A percentile compares a stretch with the other conserved stretches of the same genome.
Conservation (phyloP, 1,140 invertebrate genomes). For the Anastrepha obliqua region DNA sequence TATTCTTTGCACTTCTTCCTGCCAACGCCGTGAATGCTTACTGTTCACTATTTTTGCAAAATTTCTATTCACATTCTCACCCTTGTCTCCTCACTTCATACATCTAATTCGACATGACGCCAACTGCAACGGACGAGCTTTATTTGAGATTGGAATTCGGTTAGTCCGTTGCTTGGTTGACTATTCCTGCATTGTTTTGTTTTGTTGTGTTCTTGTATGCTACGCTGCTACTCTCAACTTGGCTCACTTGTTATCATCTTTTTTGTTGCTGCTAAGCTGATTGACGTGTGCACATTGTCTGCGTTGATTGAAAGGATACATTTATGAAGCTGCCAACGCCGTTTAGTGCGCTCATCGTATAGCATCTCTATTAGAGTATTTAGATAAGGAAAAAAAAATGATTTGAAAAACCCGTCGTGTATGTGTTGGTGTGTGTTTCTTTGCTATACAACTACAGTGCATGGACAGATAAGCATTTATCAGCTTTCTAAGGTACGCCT, state of each 20-base stretch:
- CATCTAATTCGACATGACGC: slow-evolving; percentile 21
- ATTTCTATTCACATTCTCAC: slow-evolving; percentile 24
- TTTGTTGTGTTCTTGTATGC: neutral
- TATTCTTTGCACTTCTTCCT: neutral
- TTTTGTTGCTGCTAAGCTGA: neutral
- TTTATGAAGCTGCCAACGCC: slow-evolving; percentile 51
- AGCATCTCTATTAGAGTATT: slow-evolving; percentile 29
- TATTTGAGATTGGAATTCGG: slow-evolving; percentile 40
- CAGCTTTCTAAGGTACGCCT: neutral
- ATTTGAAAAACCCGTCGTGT: neutral
- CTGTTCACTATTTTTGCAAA: neutral
- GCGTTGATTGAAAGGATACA: slow-evolving; percentile 50
- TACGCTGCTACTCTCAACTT: neutral
- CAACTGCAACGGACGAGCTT: slow-evolving; percentile 32
- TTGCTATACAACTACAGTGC: neutral
- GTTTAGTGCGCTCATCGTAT: slow-evolving; percentile 32
- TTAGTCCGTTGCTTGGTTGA: neutral
- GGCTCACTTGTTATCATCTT: neutral
- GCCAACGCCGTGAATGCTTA: neutral
- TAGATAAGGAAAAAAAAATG: neutral
- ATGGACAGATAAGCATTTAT: neutral
- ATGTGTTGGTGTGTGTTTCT: too few relatives aligned
- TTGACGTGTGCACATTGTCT: slow-evolving; percentile 46
- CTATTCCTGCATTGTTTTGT: neutral
- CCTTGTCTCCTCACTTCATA: neutral